Evolutionary conservation across 2,888 invertebrate species (phyloP), one percentile per base, ranked within the genome.

Genomic region (Salpingus planirostris): DNA sequence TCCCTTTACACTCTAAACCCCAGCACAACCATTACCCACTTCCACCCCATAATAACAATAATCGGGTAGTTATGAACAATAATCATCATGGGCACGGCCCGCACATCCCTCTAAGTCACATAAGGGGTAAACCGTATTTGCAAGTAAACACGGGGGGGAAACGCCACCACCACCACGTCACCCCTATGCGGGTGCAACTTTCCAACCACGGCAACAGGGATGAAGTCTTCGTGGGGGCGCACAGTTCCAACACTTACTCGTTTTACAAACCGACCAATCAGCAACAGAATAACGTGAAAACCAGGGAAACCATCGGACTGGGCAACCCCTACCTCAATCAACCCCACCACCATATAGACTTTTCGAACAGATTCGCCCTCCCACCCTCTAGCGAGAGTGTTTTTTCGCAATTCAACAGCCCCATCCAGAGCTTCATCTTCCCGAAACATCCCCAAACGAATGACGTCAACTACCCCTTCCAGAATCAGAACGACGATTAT

Each of bases 351-450:
- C 36, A 67, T 28, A 33, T 55, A 8, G 58, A 61, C 24, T 53
- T 57, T 33, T 43, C 47, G 21, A 59, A 54, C 36, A 48, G 56
- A 27, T 61, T 54, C 34, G 47, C 67, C 59, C 3, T 66, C 55
- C 46, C 54, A 61, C 22, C 64, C 15, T 54, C 60, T 3, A 67
- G 65, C 41, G 64, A 66, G 27, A 49, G 57, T 34, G 55, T 62
- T 33, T 71, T 59, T 39, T 67, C 62, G 39, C 65, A 27, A 36
- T 54, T 13, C 44, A 55, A 43, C 44, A 57, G 43, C 33, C 50
- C 41, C 33, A 32, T 41, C 5, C 40, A 45, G 12, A 47, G 35
- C 23, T 43, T 33, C n/a, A 24, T 50, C 14, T 43, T 49, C 15
- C 42, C 46, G 2, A 49, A 50, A 31, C 54, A 51, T 5, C 41